A percentile compares a stretch with the other conserved stretches of the same genome.
Evolutionary conservation across 2,888 invertebrate species (phyloP).

Genomic region (Leptopilina drosophilae): DNA sequence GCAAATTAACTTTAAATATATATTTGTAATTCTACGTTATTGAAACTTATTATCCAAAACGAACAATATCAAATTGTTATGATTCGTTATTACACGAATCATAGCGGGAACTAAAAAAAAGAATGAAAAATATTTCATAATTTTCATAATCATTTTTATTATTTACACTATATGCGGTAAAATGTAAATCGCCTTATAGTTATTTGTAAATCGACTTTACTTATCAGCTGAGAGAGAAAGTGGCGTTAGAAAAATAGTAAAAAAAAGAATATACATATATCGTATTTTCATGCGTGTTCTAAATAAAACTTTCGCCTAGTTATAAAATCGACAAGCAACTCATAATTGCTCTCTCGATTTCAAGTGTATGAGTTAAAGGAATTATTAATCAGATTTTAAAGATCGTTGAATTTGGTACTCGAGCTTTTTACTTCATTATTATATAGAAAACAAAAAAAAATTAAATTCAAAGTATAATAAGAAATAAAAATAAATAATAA

Average conservation of each 20-base stretch:
- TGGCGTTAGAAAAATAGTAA: slow-evolving; percentile 2
- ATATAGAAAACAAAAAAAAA: not conserved
- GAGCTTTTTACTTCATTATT: not conserved
- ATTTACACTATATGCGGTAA: not conserved
- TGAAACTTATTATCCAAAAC: too few relatives aligned
- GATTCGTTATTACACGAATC: too few relatives aligned
- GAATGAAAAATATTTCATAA: slow-evolving; percentile 14
- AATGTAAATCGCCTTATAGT: not conserved
- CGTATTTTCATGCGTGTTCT: slow-evolving; percentile 1
- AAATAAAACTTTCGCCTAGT: slow-evolving; percentile 31
- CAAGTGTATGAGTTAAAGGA: slow-evolving; percentile 9
- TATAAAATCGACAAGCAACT: slow-evolving; percentile 25
- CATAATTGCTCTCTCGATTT: slow-evolving; percentile 23
- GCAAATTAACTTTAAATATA: too few relatives aligned
- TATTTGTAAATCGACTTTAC: too few relatives aligned
- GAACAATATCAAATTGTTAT: too few relatives aligned
- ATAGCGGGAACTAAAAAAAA: not conserved
- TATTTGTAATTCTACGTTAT: too few relatives aligned
- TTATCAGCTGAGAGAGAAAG: slow-evolving; percentile 8
- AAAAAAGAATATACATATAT: not conserved
- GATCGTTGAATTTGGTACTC: slow-evolving; percentile 7
- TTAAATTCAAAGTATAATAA: too few relatives aligned
- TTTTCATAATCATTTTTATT: slow-evolving; percentile 15
- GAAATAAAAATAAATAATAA: too few relatives aligned
- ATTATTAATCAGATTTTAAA: slow-evolving; percentile 10